Base-by-base conservation (phyloP, 2,113 vertebrate genomes). In the Anarhynchus alexandrinus region DNA sequence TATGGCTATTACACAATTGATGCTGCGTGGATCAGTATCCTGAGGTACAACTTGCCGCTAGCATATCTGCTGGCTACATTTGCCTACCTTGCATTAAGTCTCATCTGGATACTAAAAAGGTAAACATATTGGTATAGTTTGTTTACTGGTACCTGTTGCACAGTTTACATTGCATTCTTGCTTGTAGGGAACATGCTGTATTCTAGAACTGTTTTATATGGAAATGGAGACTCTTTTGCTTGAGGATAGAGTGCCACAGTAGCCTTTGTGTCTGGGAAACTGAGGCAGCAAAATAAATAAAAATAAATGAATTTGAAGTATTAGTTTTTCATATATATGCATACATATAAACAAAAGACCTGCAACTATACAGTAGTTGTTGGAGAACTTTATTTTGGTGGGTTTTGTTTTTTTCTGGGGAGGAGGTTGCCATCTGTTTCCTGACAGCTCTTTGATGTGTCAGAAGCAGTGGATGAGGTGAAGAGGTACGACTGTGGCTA, bases 81-180 rank as follows among this genome's bases (percentile, higher is more conserved):
- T 74, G 96, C 96, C 54, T 99, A 98, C 97, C 98, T 99, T 78
- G 96, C 98, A 7, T 96, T 99, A 91, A 99, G 99, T 88, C 98
- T 99, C 30, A 20, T 99, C 51, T 99, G 99, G 99, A 99, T 99
- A 57, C 98, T 99, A 64, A 99, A 98, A 98, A 99, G 99, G 99
- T 99, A 98, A 94, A 78, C 14, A 20, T 45, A 10, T 25, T 74
- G 47, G 19, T 73, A 19, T 29, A 34, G 10, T 78, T 57, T 76
- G 34, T 88, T 93, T 80, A 66, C 71, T 82, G 49, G 26, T 55
- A 19, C 14, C 38, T 36, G 0, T 72, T 90, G 67, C 38, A 65
- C 19, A 58, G 30, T 45, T 87, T 52, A 61, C 3, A 4, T 55
- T 82, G 15, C 30, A 15, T 82, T 69, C 58, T 52, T 51, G 26